phyloP scores from a whole-genome alignment of 2,888 invertebrate genomes.

The Muscina levida region DNA sequence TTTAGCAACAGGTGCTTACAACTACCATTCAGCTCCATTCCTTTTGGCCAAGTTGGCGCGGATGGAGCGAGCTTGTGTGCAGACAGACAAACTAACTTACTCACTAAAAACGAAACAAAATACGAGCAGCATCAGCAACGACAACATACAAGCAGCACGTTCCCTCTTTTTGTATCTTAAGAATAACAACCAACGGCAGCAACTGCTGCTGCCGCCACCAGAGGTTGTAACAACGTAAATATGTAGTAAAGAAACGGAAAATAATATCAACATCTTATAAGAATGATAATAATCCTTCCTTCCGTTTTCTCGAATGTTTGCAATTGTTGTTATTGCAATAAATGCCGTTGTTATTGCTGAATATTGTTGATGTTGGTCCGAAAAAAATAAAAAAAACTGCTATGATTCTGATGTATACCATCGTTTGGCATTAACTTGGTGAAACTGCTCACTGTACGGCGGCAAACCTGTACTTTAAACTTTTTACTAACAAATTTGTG shows the following conservation, averaged over 20 bases:
- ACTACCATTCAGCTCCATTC: conserved; percentile 7
- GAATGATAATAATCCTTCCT: conserved; percentile 66
- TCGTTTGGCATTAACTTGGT: too few relatives aligned
- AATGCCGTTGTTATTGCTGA: conserved; percentile 50
- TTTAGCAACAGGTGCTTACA: conserved; percentile 64
- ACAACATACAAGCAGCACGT: neutral
- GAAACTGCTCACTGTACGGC: too few relatives aligned
- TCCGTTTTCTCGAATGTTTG: conserved; percentile 47
- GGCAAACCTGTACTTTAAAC: too few relatives aligned
- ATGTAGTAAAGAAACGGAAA: conserved; percentile 39
- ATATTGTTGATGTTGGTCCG: conserved; percentile 48
- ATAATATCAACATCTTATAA: conserved; percentile 56
- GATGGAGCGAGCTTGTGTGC: conserved; percentile 24
- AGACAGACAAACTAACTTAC: neutral
- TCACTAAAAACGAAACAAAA: conserved; percentile 10
- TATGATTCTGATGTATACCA: neutral
- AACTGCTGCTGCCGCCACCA: conserved; percentile 39
- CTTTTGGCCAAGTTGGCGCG: conserved; percentile 23
- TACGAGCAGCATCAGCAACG: conserved; percentile 13
- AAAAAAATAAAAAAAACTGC: conserved; percentile 13
- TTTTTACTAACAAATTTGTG: neutral
- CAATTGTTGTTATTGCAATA: conserved; percentile 17
- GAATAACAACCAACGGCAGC: neutral
- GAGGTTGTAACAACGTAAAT: conserved; percentile 35
- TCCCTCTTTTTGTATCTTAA: neutral